Percentiles rank a stretch among this genome's conserved stretches.
Evolutionary conservation across 1,140 invertebrate genomes (phyloP).

Genomic region (Trichonephila inaurata): DNA sequence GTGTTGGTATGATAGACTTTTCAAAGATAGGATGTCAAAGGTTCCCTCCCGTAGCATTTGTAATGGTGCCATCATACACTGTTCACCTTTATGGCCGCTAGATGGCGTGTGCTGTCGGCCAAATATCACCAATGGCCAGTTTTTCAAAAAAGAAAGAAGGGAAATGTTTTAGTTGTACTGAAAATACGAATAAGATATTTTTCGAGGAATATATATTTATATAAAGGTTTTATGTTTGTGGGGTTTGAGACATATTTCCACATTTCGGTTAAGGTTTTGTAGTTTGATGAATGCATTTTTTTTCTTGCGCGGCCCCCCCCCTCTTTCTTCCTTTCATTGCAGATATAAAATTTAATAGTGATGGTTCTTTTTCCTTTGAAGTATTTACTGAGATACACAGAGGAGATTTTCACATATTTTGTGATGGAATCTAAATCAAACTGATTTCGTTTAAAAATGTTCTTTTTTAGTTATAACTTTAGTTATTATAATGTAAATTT

Average conservation of each 20-base stretch:
- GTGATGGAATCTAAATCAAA: too few species aligned
- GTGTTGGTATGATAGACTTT: conserved; percentile 69
- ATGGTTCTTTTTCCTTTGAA: too few species aligned
- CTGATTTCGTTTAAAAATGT: too few species aligned
- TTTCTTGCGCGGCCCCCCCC: too few species aligned
- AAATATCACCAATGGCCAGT: neutral
- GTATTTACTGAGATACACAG: too few species aligned
- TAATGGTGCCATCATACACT: conserved; percentile 38
- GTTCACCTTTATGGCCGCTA: conserved; percentile 19
- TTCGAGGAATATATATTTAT: conserved; percentile 8
- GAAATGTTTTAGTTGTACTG: neutral
- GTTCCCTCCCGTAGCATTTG: conserved; percentile 39
- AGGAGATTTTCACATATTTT: too few species aligned
- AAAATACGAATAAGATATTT: conserved; percentile 25
- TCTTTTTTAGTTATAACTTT: too few species aligned
- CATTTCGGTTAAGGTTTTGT: neutral
- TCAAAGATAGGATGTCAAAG: conserved; percentile 67
- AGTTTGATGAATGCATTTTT: neutral
- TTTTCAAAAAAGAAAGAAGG: neutral
- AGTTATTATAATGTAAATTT: too few species aligned
- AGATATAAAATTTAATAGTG: too few species aligned
- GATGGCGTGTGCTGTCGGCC: conserved; percentile 54
- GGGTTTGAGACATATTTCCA: neutral
- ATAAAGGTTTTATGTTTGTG: neutral
- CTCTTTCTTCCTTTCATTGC: too few species aligned